Conservation (phyloP, 2,797 vertebrate species). For the Urophycis tenuis region DNA sequence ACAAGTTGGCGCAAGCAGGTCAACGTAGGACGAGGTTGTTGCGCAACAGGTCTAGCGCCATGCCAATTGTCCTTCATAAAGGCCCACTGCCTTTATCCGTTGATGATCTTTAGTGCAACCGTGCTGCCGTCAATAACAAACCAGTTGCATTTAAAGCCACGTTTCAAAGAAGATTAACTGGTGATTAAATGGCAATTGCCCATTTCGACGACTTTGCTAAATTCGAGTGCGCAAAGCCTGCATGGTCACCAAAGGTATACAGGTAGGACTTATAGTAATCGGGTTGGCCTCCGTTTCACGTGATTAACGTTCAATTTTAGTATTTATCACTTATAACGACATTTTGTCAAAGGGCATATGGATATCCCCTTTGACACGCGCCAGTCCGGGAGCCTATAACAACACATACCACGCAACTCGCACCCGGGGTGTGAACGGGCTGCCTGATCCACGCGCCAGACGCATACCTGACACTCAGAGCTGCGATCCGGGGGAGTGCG, state of each 20-base stretch:
- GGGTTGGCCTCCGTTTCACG: background rate
- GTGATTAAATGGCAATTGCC: too few relatives aligned
- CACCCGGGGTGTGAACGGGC: background rate
- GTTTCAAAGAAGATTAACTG: too few relatives aligned
- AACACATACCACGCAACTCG: background rate
- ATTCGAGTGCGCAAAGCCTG: background rate
- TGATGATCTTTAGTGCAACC: background rate
- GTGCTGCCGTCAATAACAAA: too few relatives aligned
- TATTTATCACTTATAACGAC: background rate
- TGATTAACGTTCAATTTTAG: background rate
- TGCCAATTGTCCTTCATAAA: background rate
- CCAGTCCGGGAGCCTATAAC: background rate
- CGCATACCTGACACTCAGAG: background rate
- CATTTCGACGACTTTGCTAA: too few relatives aligned
- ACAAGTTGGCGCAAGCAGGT: too few relatives aligned
- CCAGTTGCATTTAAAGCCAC: too few relatives aligned
- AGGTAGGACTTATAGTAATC: background rate
- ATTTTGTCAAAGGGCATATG: too few relatives aligned
- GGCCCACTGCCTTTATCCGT: background rate
- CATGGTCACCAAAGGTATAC: background rate
- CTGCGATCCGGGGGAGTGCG: background rate
- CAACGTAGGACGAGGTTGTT: too few relatives aligned
- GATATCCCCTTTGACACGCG: background rate
- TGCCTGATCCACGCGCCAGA: background rate
- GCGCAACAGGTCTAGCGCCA: too few relatives aligned